Evolutionary conservation across 2,113 vertebrate species (phyloP), one percentile per base, ranked within the genome.

Genomic region (Bombycilla garrulus): DNA sequence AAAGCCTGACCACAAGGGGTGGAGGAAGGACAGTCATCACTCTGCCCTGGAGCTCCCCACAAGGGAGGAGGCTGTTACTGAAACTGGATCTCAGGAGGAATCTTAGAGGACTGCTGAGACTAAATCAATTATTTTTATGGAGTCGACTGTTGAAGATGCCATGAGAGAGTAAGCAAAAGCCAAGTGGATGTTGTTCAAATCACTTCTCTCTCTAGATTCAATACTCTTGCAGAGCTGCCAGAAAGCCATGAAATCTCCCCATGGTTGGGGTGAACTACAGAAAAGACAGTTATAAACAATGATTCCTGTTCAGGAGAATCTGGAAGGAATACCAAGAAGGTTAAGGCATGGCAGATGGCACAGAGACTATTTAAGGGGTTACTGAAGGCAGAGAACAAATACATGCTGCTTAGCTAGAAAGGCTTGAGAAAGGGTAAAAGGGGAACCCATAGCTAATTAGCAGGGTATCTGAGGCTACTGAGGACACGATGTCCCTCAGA

Each of bases 371-470:
- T 89, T 51, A 60, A 80, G 26, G 35, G 65, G 35, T 1, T 81
- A 7, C 14, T 80, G 60, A 82, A 90, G 50, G 15, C n/a, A 44
- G 38, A 67, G 56, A 38, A 19, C 5, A 88, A 85, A 85, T 40
- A 15, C 16, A 53, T 69, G 40, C 38, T 80, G 31, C 28, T 93
- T 82, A 60, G 21, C 36, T 76, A 65, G 54, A 58, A 81, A 48
- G 21, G 3, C 31, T 82, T 60, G 29, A 82, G 40, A 93, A 86
- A 53, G 15, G 8, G 21, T 44, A 56, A 88, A 85, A 88, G 24
- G 53, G 12, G 74, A 53, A 18, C 44, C 0, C 19, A 8, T 1
- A 0, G 36, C n/a, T 60, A 56, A 58, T 21, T 48, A 80, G 48
- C 50, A 62, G 21, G 7, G 1, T 74, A 14, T 81, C 22, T 60